These are phyloP conservation scores for Tetraneura akinire DNA, from an alignment of 1,140 invertebrate genomes.

Conservation along the genomic window DNA sequence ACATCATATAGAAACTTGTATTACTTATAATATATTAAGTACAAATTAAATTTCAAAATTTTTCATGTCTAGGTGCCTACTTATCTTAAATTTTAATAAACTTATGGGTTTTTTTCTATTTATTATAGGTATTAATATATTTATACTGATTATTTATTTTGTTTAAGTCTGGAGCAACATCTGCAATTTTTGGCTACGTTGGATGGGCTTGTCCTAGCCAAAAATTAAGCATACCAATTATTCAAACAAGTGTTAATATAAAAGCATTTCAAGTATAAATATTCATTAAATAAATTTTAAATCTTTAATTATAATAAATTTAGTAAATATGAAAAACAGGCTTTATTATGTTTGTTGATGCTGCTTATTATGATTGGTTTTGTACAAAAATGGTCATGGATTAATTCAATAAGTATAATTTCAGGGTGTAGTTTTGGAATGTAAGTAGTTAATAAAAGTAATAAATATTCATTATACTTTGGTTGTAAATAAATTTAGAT, in stretches of 20 bases:
- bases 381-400: not conserved
- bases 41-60: not conserved
- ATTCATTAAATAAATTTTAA: not conserved
- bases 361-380: not conserved
- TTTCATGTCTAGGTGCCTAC: too few relatives aligned
- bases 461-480: too few relatives aligned
- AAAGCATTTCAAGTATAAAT: not conserved
- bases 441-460: too few relatives aligned
- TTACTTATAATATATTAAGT: not conserved
- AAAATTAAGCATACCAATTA: not conserved
- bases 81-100: too few relatives aligned
- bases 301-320: not conserved
- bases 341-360: not conserved
- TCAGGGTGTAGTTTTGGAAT: not conserved
- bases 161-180: not conserved
- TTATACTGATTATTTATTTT: too few relatives aligned
- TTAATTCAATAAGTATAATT: not conserved
- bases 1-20: not conserved
- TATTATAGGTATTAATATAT: too few relatives aligned
- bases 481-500: too few relatives aligned
- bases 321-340: not conserved
- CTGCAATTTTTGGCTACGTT: conserved; percentile 1
- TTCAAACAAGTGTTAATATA: not conserved
- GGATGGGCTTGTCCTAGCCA: not conserved
- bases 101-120: too few relatives aligned